Evolutionary conservation across 2,888 invertebrate genomes (phyloP).

Genomic region (Euclidia mi): DNA sequence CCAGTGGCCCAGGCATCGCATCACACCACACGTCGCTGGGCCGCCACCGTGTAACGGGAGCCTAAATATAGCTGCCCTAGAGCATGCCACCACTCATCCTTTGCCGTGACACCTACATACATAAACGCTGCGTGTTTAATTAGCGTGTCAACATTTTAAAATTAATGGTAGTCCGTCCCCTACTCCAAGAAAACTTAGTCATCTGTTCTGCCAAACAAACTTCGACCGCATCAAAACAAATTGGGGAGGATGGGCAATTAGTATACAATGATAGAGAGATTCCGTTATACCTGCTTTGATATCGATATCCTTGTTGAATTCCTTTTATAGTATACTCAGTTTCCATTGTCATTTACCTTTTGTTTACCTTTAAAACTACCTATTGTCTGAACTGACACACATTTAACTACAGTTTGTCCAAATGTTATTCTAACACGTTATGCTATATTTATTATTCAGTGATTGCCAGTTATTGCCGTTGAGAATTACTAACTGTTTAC

Average conservation of each 20-base stretch:
- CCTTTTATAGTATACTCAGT: constrained; percentile 5
- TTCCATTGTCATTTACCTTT: constrained; percentile 12
- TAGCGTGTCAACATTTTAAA: constrained; percentile 40
- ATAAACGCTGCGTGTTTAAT: constrained; percentile 43
- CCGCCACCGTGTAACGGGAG: constrained; percentile 64
- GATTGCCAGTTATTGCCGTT: constrained; percentile 35
- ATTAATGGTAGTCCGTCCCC: constrained; percentile 29
- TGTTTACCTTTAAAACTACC: constrained; percentile 16
- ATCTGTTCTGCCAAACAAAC: constrained; percentile 21
- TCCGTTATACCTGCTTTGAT: constrained; percentile 42
- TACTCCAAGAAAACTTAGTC: constrained; percentile 20
- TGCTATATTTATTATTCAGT: constrained; percentile 22
- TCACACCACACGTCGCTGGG: constrained; percentile 80
- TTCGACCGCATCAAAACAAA: constrained; percentile 26
- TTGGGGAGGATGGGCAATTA: constrained; percentile 10
- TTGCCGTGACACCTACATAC: constrained; percentile 55
- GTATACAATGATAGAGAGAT: constrained; percentile 10
- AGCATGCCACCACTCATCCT: constrained; percentile 68
- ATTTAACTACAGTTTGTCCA: constrained; percentile 26
- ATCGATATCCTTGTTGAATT: constrained; percentile 25
- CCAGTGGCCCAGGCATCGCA: constrained; percentile 70
- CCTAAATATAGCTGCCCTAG: constrained; percentile 79
- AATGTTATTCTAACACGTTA: constrained; percentile 15
- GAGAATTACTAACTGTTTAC: constrained; percentile 31
- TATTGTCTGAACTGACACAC: neutral